These are phyloP conservation scores for Noctuana brunneofusca DNA, from an alignment of 2,888 invertebrate genomes.

Conservation along the genomic window DNA sequence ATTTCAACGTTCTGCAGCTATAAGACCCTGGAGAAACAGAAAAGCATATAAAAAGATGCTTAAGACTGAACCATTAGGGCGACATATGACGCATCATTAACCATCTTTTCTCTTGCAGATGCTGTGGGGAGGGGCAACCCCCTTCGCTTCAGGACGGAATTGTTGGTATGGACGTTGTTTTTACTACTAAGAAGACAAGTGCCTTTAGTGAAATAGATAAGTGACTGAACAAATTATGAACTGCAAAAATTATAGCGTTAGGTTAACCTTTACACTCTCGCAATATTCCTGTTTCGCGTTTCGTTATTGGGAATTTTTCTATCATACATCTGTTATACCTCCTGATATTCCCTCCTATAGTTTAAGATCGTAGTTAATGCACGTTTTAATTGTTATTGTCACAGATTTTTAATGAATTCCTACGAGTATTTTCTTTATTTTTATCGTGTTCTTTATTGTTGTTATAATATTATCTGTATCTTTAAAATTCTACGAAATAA, in stretches of 20 bases:
- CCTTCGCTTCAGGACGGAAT: conserved; percentile 48
- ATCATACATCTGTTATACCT: conserved; percentile 27
- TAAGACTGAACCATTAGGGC: conserved; percentile 23
- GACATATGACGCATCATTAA: conserved; percentile 33
- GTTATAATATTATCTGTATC: conserved; percentile 9
- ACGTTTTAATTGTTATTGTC: conserved; percentile 23
- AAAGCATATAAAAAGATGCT: conserved; percentile 30
- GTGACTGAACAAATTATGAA: conserved; percentile 34
- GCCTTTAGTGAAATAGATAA: conserved; percentile 55
- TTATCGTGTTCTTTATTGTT: not conserved
- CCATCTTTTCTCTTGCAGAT: conserved; percentile 52
- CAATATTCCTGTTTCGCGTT: conserved; percentile 25
- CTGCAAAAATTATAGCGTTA: conserved; percentile 12
- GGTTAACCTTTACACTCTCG: conserved; percentile 16
- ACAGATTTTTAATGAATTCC: conserved; percentile 5
- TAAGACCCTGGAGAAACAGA: conserved; percentile 7
- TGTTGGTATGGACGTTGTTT: conserved; percentile 60
- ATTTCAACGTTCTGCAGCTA: conserved; percentile 5
- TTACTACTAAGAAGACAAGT: conserved; percentile 57
- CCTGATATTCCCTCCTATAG: conserved; percentile 33
- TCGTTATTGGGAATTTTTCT: conserved; percentile 23
- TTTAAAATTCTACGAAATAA: conserved; percentile 17
- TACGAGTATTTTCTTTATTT: not conserved
- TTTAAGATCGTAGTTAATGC: conserved; percentile 25
- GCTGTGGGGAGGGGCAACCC: conserved; percentile 60